A percentile compares a stretch with the other conserved stretches of the same genome.
These are phyloP conservation scores for Mesochorus sp. DNA, from an alignment of 2,888 invertebrate species.

Conservation along the genomic window DNA sequence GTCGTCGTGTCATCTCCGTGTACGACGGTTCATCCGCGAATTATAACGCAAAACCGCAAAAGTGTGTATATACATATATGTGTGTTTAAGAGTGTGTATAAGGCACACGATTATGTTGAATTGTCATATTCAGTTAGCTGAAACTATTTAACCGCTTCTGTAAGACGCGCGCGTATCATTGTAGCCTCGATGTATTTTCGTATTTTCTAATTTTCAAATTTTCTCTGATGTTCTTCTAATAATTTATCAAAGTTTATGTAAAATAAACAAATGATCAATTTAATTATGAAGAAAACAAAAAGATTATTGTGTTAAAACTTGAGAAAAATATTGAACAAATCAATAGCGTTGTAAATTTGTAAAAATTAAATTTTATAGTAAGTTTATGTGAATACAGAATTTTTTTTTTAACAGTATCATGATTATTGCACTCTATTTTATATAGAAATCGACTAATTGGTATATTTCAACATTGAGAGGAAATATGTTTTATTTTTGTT, in stretches of 20 bases:
- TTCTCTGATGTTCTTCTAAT: background rate
- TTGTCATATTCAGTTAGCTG: background rate
- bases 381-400: background rate
- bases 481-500: background rate
- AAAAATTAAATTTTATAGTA: too few species aligned
- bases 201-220: background rate
- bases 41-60: conserved; percentile 54
- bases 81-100: background rate
- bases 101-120: background rate
- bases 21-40: conserved; percentile 43
- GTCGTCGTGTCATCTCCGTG: conserved; percentile 1
- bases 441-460: too few species aligned
- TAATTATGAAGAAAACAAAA: too few species aligned
- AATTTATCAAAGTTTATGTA: too few species aligned
- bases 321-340: too few species aligned
- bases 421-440: too few species aligned
- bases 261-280: too few species aligned
- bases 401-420: background rate
- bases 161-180: too few species aligned
- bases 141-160: background rate
- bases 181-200: background rate
- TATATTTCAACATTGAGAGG: too few species aligned
- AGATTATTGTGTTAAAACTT: too few species aligned
- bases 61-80: conserved; percentile 30
- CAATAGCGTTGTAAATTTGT: too few species aligned